Evolutionary conservation across 2,113 vertebrate genomes (phyloP), one percentile per base, ranked within the genome.

Genomic region (Centrocercus urophasianus): DNA sequence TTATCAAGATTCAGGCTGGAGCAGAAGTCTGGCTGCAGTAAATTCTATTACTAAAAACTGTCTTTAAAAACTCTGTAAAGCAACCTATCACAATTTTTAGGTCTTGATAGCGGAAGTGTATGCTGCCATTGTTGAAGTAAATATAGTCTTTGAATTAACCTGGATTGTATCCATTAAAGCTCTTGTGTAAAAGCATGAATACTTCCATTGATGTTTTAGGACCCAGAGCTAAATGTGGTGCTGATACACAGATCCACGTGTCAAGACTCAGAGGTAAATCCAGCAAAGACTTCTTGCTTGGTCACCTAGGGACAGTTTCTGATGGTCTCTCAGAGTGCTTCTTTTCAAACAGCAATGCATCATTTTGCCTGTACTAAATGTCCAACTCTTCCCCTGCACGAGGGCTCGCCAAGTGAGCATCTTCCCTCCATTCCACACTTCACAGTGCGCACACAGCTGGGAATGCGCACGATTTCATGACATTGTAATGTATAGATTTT

Each of bases 301-400:
- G 30, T 67, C 34, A 52, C 30, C 9, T 38, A 27, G 40, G 17
- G 20, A 52, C 21, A 77, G 60, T 85, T 91, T 82, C 28, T 57
- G 34, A 42, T 43, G 30, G 27, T 54, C 6, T 8, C 32, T 57
- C 8, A 13, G 24, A 59, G 11, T 36, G 14, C 20, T 72, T 75
- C 43, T 74, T 64, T 59, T 47, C n/a, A 57, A 72, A 57, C 4
- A 86, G 28, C 48, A 78, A 74, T 88, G 40, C 47, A 67, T 43
- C 9, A n/a, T 42, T 87, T 79, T 87, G 3, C 20, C 11, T 7
- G 11, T 38, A 13, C 11, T 88, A 67, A 74, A 67, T 32, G 8
- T 13, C 8, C 7, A 17, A 13, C 8, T 81, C 52, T 83, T 15
- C 52, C 64, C n/a, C 0, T 3, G 56, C 45, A 38, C 0, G 0